These are phyloP conservation scores for Ectemnius lituratus DNA, from an alignment of 2,888 invertebrate species.

Conservation along the genomic window DNA sequence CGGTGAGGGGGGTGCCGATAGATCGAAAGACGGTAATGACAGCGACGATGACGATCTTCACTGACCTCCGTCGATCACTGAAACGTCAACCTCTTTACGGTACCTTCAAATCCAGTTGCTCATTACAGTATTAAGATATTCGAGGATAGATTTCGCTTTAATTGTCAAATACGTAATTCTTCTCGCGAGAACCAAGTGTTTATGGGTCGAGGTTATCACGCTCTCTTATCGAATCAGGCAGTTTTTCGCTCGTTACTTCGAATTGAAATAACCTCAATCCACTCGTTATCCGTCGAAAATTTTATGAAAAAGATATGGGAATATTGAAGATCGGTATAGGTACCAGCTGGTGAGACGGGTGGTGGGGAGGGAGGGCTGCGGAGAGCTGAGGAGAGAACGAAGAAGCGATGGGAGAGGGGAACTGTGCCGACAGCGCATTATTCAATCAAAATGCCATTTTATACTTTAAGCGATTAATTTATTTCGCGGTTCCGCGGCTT, in stretches of 20 bases:
- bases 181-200: slow-evolving; percentile 72
- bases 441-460: slow-evolving; percentile 5
- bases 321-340: too few species aligned
- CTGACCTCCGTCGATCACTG: slow-evolving; percentile 74
- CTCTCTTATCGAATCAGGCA: slow-evolving; percentile 60
- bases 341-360: too few species aligned
- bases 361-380: not conserved
- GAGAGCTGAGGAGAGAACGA: not conserved
- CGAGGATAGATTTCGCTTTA: slow-evolving; percentile 77
- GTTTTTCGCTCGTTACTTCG: slow-evolving; percentile 23
- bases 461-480: slow-evolving; percentile 24
- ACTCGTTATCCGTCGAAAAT: slow-evolving; percentile 13
- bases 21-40: slow-evolving; percentile 74
- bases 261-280: slow-evolving; percentile 13
- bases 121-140: slow-evolving; percentile 78
- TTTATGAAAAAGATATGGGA: not conserved
- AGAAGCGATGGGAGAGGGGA: not conserved
- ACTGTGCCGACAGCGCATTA: slow-evolving; percentile 8
- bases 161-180: slow-evolving; percentile 77
- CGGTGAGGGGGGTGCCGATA: slow-evolving; percentile 71
- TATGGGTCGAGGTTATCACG: slow-evolving; percentile 71
- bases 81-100: slow-evolving; percentile 71
- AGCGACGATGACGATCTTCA: slow-evolving; percentile 75
- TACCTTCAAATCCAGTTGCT: slow-evolving; percentile 76
- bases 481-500: slow-evolving; percentile 11